Conservation (phyloP, 2,888 invertebrate genomes). For the Cerceris rybyensis region DNA sequence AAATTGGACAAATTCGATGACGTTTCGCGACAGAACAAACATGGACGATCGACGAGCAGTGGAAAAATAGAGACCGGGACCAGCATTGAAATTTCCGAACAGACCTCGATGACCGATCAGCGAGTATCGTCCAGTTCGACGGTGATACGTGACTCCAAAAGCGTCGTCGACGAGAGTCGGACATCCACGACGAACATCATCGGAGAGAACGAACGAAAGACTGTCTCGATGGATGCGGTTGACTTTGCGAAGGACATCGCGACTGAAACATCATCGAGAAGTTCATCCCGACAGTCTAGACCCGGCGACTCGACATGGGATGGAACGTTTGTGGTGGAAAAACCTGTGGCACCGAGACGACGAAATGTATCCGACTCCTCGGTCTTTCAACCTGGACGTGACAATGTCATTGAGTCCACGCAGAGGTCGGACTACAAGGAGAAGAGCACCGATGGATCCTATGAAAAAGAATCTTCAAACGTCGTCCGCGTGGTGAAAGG, state of each 20-base stretch:
- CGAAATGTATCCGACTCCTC: constrained; percentile 51
- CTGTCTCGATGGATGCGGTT: constrained; percentile 24
- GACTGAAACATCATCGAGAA: constrained; percentile 3
- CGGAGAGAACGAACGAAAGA: neutral
- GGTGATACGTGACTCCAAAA: constrained; percentile 31
- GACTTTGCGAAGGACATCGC: constrained; percentile 28
- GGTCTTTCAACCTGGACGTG: constrained; percentile 40
- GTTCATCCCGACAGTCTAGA: constrained; percentile 67
- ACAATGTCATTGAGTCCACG: constrained; percentile 55
- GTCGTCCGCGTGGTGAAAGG: constrained; percentile 55
- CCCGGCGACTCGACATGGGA: constrained; percentile 82
- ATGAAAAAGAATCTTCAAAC: constrained; percentile 61
- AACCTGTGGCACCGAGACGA: constrained; percentile 59
- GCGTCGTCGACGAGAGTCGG: constrained; percentile 30
- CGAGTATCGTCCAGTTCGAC: constrained; percentile 41
- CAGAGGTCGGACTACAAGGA: constrained; percentile 62
- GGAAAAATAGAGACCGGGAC: constrained; percentile 11
- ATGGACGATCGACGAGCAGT: neutral
- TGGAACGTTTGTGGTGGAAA: constrained; percentile 82
- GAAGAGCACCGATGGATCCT: constrained; percentile 57
- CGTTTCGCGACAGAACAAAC: neutral
- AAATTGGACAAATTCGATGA: constrained; percentile 14
- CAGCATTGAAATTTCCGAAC: constrained; percentile 55
- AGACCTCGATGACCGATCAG: constrained; percentile 36
- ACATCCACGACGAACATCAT: constrained; percentile 15